Evolutionary conservation across 1,140 invertebrate genomes (phyloP).

Genomic region (Philopotamus ludificatus): DNA sequence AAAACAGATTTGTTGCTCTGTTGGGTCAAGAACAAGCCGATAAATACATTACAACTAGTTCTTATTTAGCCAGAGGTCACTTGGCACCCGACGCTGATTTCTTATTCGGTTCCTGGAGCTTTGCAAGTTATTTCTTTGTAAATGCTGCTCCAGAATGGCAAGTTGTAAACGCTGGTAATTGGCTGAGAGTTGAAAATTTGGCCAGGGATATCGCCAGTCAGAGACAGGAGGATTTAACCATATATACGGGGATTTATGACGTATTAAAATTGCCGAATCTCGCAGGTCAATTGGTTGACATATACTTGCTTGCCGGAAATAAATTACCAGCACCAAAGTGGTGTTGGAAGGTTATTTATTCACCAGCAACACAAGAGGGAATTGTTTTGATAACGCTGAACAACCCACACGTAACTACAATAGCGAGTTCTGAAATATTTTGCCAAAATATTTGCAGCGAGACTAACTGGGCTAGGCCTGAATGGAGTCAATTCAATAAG

Average conservation of each 20-base stretch:
- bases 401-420: constrained; percentile 47
- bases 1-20: constrained; percentile 43
- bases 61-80: constrained; percentile 50
- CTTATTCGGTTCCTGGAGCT: constrained; percentile 48
- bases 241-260: constrained; percentile 59
- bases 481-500: constrained; percentile 43
- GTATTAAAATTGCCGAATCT: constrained; percentile 48
- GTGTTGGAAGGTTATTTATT: constrained; percentile 54
- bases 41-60: constrained; percentile 45
- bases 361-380: constrained; percentile 42
- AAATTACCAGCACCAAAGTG: constrained; percentile 52
- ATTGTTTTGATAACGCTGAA: constrained; percentile 55
- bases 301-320: constrained; percentile 46
- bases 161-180: constrained; percentile 59
- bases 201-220: constrained; percentile 45
- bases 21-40: constrained; percentile 43
- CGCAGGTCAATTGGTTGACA: constrained; percentile 34
- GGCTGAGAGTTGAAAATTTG: constrained; percentile 51
- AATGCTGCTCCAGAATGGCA: constrained; percentile 62
- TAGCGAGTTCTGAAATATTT: constrained; percentile 37
- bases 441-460: constrained; percentile 48
- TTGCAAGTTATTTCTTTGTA: constrained; percentile 54
- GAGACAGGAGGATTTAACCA: constrained; percentile 46
- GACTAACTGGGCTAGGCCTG: constrained; percentile 41
- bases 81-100: constrained; percentile 54